These are phyloP conservation scores for Cephus spinipes DNA, from an alignment of 2,888 invertebrate species.

Conservation along the genomic window DNA sequence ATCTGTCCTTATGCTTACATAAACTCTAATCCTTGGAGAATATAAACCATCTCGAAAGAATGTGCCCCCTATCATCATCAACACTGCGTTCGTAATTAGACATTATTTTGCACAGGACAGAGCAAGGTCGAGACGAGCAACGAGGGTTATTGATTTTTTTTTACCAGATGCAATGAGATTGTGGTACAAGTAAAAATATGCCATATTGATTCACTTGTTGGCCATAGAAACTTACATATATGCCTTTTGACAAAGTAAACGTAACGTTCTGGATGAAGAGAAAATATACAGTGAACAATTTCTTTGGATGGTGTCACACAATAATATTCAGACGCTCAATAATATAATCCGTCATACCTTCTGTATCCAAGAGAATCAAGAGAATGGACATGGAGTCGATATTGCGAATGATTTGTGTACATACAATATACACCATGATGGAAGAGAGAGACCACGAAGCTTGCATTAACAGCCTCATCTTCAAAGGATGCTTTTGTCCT, in stretches of 20 bases:
- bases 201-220: not conserved
- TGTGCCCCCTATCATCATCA: not conserved
- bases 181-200: not conserved
- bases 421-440: not conserved
- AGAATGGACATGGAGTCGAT: not conserved
- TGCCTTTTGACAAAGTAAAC: not conserved
- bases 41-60: not conserved
- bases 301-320: not conserved
- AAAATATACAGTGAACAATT: not conserved
- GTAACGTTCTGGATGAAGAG: not conserved
- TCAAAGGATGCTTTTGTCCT: not conserved
- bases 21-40: not conserved
- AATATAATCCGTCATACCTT: not conserved
- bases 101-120: not conserved
- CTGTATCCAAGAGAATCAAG: not conserved
- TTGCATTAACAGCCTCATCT: not conserved
- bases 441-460: not conserved
- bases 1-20: not conserved
- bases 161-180: slow-evolving; percentile 12
- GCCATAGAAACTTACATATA: not conserved
- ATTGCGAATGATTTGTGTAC: not conserved
- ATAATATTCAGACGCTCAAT: not conserved
- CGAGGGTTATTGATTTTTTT: not conserved
- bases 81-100: not conserved
- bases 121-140: not conserved